These are phyloP conservation scores for Helleia helle DNA, from an alignment of 2,888 invertebrate genomes.

Conservation along the genomic window DNA sequence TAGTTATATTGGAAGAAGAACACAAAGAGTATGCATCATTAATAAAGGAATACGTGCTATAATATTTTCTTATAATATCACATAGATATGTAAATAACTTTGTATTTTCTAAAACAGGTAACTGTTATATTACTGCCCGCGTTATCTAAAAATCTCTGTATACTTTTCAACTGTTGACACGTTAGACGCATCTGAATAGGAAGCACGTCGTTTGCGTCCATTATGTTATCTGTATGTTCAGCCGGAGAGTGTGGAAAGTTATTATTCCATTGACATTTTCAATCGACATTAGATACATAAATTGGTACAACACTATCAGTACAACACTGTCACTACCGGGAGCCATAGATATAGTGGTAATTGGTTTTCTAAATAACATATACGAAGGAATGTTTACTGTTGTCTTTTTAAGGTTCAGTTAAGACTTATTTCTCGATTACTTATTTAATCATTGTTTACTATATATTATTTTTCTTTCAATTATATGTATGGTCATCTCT, in stretches of 20 bases:
- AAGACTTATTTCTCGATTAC: too few relatives aligned
- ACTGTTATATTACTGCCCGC: neutral
- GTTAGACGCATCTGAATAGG: neutral
- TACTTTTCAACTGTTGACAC: neutral
- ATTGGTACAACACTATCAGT: conserved; percentile 31
- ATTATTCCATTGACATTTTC: conserved; percentile 23
- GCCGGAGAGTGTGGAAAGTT: conserved; percentile 12
- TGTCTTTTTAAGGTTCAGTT: too few relatives aligned
- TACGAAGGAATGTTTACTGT: too few relatives aligned
- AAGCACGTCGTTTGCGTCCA: neutral
- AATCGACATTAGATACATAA: conserved; percentile 15
- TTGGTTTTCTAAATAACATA: neutral
- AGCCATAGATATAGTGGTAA: neutral
- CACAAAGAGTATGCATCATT: too few relatives aligned
- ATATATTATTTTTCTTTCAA: too few relatives aligned
- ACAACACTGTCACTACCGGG: conserved; percentile 24
- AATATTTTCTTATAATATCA: neutral
- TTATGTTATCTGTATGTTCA: neutral
- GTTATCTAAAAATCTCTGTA: neutral
- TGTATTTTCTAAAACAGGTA: neutral
- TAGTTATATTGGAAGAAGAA: too few relatives aligned
- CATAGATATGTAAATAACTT: neutral
- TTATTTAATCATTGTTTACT: too few relatives aligned
- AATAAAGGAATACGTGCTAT: too few relatives aligned
- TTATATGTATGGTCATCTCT: too few relatives aligned